Conservation (phyloP, 2,888 invertebrate species). For the Acanthopleura granulata region DNA sequence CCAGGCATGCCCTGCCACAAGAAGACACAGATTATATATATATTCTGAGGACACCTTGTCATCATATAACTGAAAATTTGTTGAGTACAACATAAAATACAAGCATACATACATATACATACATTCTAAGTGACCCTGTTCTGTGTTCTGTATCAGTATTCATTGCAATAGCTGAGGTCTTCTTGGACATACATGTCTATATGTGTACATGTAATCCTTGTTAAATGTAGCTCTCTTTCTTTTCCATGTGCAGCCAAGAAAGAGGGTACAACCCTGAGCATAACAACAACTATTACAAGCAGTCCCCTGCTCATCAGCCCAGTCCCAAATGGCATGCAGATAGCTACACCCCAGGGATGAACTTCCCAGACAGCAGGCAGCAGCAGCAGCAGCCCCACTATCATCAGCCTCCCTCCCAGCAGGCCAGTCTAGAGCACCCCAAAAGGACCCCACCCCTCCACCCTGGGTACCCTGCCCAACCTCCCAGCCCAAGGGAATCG, state of each 20-base stretch:
- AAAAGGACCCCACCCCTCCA: no score
- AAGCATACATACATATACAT: no score
- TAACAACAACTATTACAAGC: conserved; percentile 9
- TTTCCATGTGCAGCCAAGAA: conserved; percentile 1
- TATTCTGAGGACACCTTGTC: no score
- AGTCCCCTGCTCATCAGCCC: not conserved
- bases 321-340: not conserved
- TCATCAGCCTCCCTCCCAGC: not conserved
- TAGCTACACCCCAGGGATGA: not conserved
- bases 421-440: not conserved
- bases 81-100: no score
- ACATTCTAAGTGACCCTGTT: no score
- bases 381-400: not conserved
- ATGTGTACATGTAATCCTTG: not conserved
- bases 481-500: not conserved
- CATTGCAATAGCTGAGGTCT: no score
- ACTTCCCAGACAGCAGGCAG: no score
- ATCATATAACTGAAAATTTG: no score
- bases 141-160: no score
- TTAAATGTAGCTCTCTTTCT: not conserved
- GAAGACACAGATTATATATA: no score
- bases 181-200: not conserved
- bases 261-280: not conserved
- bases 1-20: no score
- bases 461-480: not conserved